Percentiles rank a stretch among this genome's conserved stretches.
phyloP scores from a whole-genome alignment of 1,140 invertebrate genomes.

The Pseudomyrmex pallidus region DNA sequence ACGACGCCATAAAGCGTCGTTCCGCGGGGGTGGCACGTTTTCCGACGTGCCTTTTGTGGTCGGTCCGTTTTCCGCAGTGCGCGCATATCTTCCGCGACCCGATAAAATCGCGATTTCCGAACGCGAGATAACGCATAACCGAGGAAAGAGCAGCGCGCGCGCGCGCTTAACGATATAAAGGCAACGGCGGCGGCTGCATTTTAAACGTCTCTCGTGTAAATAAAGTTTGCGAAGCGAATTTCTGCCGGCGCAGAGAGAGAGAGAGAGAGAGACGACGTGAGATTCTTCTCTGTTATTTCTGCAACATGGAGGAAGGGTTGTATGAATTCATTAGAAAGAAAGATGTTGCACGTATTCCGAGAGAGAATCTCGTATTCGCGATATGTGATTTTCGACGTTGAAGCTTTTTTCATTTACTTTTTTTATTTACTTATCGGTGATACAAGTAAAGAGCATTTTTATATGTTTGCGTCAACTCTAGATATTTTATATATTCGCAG shows the following conservation, averaged over 20 bases:
- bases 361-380: neutral
- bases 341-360: neutral
- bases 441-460: neutral
- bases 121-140: neutral
- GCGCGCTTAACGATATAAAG: constrained; percentile 5
- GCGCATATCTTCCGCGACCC: constrained; percentile 30
- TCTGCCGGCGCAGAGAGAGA: too few relatives aligned
- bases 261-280: neutral
- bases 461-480: too few relatives aligned
- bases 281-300: neutral
- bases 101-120: constrained; percentile 31
- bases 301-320: constrained; percentile 5
- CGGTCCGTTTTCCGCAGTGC: constrained; percentile 14
- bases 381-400: too few relatives aligned
- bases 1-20: constrained; percentile 70
- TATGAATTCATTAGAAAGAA: neutral
- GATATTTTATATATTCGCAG: too few relatives aligned
- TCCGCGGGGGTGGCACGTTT: constrained; percentile 48
- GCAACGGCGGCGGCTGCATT: constrained; percentile 6
- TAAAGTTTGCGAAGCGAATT: constrained; percentile 15
- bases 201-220: constrained; percentile 33
- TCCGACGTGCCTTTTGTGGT: constrained; percentile 50
- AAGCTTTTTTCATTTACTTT: neutral
- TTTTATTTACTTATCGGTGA: neutral
- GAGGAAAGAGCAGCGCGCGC: too few relatives aligned